Conservation (phyloP, 2,113 vertebrate species). For the Myrmophylax atrothorax region DNA sequence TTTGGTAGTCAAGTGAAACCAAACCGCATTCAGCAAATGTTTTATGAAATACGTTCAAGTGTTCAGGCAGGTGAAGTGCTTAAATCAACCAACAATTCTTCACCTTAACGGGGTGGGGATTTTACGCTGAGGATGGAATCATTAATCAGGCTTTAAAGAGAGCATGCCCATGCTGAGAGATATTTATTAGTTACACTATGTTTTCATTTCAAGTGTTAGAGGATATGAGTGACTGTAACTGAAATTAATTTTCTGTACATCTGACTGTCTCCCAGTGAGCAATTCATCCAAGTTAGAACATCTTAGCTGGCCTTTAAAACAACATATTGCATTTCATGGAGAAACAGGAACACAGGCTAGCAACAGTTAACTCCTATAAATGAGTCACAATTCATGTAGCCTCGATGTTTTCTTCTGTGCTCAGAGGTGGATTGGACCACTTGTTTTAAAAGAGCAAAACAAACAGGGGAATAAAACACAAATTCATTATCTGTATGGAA, state of each 20-base stretch:
- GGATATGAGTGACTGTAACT: slow-evolving; percentile 24
- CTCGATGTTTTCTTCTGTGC: not conserved
- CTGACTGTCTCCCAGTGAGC: slow-evolving; percentile 12
- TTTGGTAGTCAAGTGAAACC: slow-evolving; percentile 15
- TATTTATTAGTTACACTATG: slow-evolving; percentile 51
- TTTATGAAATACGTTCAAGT: slow-evolving; percentile 18
- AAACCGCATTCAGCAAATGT: not conserved
- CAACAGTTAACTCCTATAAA: not conserved
- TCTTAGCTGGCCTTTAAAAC: slow-evolving; percentile 5
- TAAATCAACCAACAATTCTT: slow-evolving; percentile 57
- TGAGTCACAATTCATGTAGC: not conserved
- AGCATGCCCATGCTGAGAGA: not conserved
- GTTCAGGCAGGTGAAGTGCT: slow-evolving; percentile 53
- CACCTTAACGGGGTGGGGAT: slow-evolving; percentile 48
- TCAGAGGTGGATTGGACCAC: not conserved
- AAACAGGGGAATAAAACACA: slow-evolving; percentile 29
- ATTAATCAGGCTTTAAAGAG: slow-evolving; percentile 49
- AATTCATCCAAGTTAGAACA: slow-evolving; percentile 26
- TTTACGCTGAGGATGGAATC: slow-evolving; percentile 46
- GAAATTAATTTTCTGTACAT: slow-evolving; percentile 37
- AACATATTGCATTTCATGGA: not conserved
- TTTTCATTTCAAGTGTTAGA: slow-evolving; percentile 47
- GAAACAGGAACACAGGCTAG: not conserved
- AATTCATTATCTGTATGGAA: slow-evolving; percentile 1
- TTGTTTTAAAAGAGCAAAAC: slow-evolving; percentile 24